Evolutionary conservation across 2,888 invertebrate genomes (phyloP).

Genomic region (Lissonota sp.): DNA sequence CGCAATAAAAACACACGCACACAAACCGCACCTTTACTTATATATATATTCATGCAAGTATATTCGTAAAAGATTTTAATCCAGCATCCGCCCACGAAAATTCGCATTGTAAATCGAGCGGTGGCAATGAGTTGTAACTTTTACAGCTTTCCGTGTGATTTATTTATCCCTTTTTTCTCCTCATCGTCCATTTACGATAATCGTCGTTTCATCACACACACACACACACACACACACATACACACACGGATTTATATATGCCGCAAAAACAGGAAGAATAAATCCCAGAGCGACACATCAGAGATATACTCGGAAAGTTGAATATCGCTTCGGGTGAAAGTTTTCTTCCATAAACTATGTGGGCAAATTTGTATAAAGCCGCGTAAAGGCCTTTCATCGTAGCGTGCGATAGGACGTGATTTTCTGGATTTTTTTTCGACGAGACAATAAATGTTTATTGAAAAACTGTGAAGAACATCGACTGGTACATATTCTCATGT

Average conservation of each 20-base stretch:
- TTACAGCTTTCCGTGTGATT: conserved; percentile 11
- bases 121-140: conserved; percentile 40
- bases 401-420: too few species aligned
- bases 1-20: conserved; percentile 1
- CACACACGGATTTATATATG: neutral
- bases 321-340: conserved; percentile 43
- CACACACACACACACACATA: conserved; percentile 15
- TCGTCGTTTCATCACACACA: conserved; percentile 46
- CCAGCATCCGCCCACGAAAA: conserved; percentile 24
- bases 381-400: too few species aligned
- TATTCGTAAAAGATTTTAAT: conserved; percentile 47
- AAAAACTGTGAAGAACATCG: too few species aligned
- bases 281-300: neutral
- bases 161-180: neutral
- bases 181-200: conserved; percentile 18
- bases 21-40: neutral
- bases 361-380: too few species aligned
- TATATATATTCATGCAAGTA: conserved; percentile 11
- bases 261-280: too few species aligned
- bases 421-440: too few species aligned
- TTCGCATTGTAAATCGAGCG: conserved; percentile 21
- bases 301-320: neutral
- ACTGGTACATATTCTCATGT: too few species aligned
- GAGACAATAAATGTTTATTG: too few species aligned
- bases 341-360: neutral